Conservation (phyloP, 2,888 invertebrate genomes). For the Watsonalla binaria region DNA sequence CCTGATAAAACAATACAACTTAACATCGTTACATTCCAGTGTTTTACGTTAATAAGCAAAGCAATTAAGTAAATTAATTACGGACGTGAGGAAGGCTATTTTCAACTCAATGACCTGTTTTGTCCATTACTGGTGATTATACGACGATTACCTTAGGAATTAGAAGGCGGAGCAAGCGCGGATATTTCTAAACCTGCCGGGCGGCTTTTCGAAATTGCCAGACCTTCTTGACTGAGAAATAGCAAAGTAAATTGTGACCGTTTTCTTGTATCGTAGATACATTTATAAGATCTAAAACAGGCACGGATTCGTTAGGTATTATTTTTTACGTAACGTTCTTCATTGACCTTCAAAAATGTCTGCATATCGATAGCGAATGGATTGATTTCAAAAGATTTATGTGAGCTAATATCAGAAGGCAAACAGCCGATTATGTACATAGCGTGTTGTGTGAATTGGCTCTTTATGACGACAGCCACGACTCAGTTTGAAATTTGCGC, state of each 20-base stretch:
- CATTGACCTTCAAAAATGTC: too few relatives aligned
- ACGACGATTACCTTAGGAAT: neutral
- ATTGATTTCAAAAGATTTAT: neutral
- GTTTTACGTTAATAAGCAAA: neutral
- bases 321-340: neutral
- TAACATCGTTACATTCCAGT: too few relatives aligned
- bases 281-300: too few relatives aligned
- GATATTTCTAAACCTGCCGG: neutral
- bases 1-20: too few relatives aligned
- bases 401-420: neutral
- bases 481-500: neutral
- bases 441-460: neutral
- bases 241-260: too few relatives aligned
- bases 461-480: constrained; percentile 3
- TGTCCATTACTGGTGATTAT: constrained; percentile 1
- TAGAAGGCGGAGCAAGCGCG: neutral
- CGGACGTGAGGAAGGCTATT: constrained; percentile 7
- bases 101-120: constrained; percentile 1
- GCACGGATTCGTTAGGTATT: too few relatives aligned
- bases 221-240: neutral
- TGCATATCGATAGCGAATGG: neutral
- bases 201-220: neutral
- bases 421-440: neutral
- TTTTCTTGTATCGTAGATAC: too few relatives aligned
- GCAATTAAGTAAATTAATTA: constrained; percentile 1